phyloP scores from a whole-genome alignment of 2,888 invertebrate species.

The Zelleria hepariella region DNA sequence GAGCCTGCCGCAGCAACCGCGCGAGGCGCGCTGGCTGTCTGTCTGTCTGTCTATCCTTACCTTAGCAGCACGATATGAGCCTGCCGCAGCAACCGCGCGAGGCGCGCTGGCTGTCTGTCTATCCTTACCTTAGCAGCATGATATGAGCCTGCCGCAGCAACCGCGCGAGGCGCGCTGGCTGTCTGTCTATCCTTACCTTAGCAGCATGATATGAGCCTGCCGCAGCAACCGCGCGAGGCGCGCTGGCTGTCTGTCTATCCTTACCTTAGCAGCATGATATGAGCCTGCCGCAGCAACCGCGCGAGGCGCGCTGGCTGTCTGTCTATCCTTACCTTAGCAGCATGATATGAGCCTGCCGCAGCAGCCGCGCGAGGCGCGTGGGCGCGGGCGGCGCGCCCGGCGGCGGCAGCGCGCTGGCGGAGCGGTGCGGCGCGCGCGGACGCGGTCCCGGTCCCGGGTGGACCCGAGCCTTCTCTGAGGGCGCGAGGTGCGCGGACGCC shows the following conservation, averaged over 20 bases:
- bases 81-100: slow-evolving; percentile 79
- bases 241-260: no score
- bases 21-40: slow-evolving; percentile 65
- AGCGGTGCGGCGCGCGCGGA: slow-evolving; percentile 20
- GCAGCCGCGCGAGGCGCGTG: slow-evolving; percentile 18
- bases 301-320: no score
- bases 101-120: slow-evolving; percentile 74
- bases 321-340: no score
- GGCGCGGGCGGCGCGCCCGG: slow-evolving; percentile 4
- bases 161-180: slow-evolving; percentile 77
- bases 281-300: no score
- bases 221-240: slow-evolving; percentile 18
- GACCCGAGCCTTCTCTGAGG: slow-evolving; percentile 26
- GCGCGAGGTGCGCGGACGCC: slow-evolving; percentile 72
- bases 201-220: slow-evolving; percentile 5
- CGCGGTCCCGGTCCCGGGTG: slow-evolving; percentile 24
- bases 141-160: slow-evolving; percentile 83
- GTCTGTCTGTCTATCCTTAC: slow-evolving; percentile 82
- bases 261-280: no score
- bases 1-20: slow-evolving; percentile 73
- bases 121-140: slow-evolving; percentile 83
- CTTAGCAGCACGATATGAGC: slow-evolving; percentile 82
- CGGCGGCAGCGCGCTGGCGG: slow-evolving; percentile 19
- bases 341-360: slow-evolving; percentile 5
- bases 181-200: slow-evolving; percentile 81